phyloP scores from a whole-genome alignment of 2,797 vertebrate species.

The Hapalemur alaotrensis region DNA sequence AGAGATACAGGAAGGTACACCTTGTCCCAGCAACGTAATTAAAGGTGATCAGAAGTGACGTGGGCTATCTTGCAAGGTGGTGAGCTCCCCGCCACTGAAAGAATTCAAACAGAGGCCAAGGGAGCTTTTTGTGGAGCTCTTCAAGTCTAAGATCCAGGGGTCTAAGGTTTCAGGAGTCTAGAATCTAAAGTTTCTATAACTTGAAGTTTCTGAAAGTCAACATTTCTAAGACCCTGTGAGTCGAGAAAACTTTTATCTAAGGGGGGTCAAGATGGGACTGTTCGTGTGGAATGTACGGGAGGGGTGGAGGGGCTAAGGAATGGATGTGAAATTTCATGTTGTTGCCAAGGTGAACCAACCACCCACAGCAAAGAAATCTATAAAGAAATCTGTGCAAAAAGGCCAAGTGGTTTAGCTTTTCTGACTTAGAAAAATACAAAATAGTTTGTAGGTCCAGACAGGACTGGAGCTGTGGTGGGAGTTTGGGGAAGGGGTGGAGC shows the following conservation, averaged over 20 bases:
- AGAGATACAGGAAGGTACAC: not conserved
- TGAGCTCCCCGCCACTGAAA: not conserved
- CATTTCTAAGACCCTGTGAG: not conserved
- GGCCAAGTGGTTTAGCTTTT: not conserved
- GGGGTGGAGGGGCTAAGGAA: not conserved
- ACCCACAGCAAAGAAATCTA: not conserved
- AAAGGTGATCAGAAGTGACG: not conserved
- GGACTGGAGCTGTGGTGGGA: not conserved
- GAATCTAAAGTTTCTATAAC: not conserved
- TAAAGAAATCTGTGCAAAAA: not conserved
- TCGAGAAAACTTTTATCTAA: not conserved
- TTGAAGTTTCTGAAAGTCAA: not conserved
- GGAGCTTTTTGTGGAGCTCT: not conserved
- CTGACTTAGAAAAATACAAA: not conserved
- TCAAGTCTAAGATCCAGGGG: not conserved
- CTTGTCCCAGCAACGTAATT: not conserved
- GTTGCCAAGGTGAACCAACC: not conserved
- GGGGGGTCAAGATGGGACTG: not conserved
- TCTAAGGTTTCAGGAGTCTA: not conserved
- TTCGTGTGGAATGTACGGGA: not conserved
- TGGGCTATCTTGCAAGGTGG: not conserved
- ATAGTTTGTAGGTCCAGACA: not conserved
- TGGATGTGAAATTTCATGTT: not conserved
- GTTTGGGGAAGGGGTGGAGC: not conserved
- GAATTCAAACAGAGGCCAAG: not conserved